Base-by-base conservation (phyloP, 2,888 invertebrate genomes). In the Napeogenes sylphis region DNA sequence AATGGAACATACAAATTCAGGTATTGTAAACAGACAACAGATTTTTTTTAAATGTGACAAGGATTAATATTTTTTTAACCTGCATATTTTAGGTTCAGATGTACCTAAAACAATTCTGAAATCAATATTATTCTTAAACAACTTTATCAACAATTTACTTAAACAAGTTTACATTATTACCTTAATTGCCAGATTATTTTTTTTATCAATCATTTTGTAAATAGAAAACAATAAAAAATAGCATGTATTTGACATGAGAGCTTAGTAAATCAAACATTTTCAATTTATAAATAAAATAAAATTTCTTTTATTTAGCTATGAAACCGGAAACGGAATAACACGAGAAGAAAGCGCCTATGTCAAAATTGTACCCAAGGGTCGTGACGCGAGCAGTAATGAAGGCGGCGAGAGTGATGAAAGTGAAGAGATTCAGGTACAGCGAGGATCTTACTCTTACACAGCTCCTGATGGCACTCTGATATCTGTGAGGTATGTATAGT, bases 241-340 rank as follows among this genome's bases (percentile, higher is more conserved):
- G 21, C 0, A 21, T 21, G 21, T 21, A 21, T 5, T 35, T 4
- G 6, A 35, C 4, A 35, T 5, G 35, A 35, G 35, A 6, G 4
- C 30, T 30, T 51, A 51, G 2, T 30, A 8, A 21, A 53, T n/a
- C 4, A 55, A 47, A 35, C n/a, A 14, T 46, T 13, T 12, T 51
- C 35, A 10, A 47, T 35, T 30, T 42, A 1, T 4, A 47, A 33
- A 45, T 13, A 4, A 21, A 35, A 33, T 54, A 21, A 33, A 51
- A 33, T 58, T 6, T 35, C 38, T 32, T 51, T 45, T 59, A 73
- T 72, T 30, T 73, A 95, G 95, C 79, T 95, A 94, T 71, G 95
- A 95, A 88, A 94, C 95, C 30, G 95, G 93, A 3, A 95, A 95
- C 79, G 95, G 95, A 64, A 95, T 95, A 63, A 92, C 93, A 73